phyloP scores from a whole-genome alignment of 2,888 invertebrate genomes.

The Chalcosyrphus nemorum region DNA sequence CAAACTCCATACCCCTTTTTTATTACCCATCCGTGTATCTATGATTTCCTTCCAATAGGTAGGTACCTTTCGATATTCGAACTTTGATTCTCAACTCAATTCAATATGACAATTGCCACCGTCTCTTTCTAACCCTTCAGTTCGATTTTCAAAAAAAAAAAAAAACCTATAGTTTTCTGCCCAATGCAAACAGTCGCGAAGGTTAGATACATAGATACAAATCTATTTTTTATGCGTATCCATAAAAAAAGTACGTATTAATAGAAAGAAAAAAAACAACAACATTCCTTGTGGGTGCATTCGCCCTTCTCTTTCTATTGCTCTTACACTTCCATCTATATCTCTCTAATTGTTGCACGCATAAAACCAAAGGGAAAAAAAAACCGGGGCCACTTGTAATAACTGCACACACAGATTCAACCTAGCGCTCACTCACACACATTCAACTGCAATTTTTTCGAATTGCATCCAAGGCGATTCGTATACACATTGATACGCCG shows the following conservation, averaged over 20 bases:
- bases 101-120: slow-evolving; percentile 31
- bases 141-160: slow-evolving; percentile 8
- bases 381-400: slow-evolving; percentile 68
- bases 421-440: slow-evolving; percentile 41
- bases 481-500: slow-evolving; percentile 29
- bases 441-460: slow-evolving; percentile 64
- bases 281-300: slow-evolving; percentile 67
- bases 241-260: slow-evolving; percentile 39
- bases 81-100: slow-evolving; percentile 37
- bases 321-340: slow-evolving; percentile 14
- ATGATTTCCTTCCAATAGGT: slow-evolving; percentile 32
- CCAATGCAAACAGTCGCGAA: slow-evolving; percentile 70
- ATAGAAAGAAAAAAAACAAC: slow-evolving; percentile 36
- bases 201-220: slow-evolving; percentile 65
- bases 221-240: slow-evolving; percentile 56
- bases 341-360: slow-evolving; percentile 59
- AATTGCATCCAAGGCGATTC: slow-evolving; percentile 54
- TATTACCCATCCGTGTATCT: slow-evolving; percentile 32
- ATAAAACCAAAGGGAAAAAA: slow-evolving; percentile 43
- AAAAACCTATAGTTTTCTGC: slow-evolving; percentile 47
- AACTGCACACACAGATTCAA: slow-evolving; percentile 69
- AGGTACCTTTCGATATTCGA: slow-evolving; percentile 51
- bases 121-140: slow-evolving; percentile 64
- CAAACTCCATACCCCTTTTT: slow-evolving; percentile 20
- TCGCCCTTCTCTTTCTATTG: slow-evolving; percentile 35